Percentiles rank a stretch among this genome's conserved stretches.
phyloP scores from a whole-genome alignment of 1,140 invertebrate species.

The Drosophila pectinifera region DNA sequence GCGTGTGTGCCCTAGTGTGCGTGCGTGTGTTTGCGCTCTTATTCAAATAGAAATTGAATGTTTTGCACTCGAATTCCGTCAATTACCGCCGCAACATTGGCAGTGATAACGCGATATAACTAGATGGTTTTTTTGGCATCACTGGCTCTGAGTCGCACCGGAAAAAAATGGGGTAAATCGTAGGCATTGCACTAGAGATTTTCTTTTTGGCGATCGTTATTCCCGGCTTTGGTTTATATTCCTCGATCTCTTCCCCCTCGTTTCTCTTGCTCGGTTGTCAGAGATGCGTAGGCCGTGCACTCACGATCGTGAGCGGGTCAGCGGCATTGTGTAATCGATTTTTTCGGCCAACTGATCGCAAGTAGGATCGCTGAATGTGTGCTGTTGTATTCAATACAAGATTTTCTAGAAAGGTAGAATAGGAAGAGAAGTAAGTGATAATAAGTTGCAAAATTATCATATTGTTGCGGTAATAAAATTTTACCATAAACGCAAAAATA shows the following conservation, averaged over 20 bases:
- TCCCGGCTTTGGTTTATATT: constrained; percentile 21
- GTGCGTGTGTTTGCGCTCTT: constrained; percentile 57
- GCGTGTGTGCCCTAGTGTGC: constrained; percentile 18
- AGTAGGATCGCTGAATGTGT: neutral
- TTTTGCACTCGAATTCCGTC: constrained; percentile 61
- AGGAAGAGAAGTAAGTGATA: neutral
- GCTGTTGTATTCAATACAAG: neutral
- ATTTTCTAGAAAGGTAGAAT: neutral
- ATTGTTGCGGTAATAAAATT: neutral
- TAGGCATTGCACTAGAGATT: neutral
- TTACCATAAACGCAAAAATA: neutral
- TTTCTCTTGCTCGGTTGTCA: constrained; percentile 4
- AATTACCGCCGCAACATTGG: constrained; percentile 48
- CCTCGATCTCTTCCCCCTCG: neutral
- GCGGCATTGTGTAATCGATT: constrained; percentile 35
- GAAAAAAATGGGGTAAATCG: neutral
- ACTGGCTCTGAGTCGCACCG: neutral
- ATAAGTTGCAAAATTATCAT: neutral
- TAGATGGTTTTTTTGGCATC: neutral
- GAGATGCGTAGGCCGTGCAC: constrained; percentile 26
- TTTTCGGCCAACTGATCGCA: neutral
- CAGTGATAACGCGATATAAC: constrained; percentile 33
- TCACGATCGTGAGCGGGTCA: constrained; percentile 19
- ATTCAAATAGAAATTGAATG: constrained; percentile 79
- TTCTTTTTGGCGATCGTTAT: constrained; percentile 13